These are phyloP conservation scores for Chionis minor DNA, from an alignment of 2,113 vertebrate genomes.

Conservation along the genomic window DNA sequence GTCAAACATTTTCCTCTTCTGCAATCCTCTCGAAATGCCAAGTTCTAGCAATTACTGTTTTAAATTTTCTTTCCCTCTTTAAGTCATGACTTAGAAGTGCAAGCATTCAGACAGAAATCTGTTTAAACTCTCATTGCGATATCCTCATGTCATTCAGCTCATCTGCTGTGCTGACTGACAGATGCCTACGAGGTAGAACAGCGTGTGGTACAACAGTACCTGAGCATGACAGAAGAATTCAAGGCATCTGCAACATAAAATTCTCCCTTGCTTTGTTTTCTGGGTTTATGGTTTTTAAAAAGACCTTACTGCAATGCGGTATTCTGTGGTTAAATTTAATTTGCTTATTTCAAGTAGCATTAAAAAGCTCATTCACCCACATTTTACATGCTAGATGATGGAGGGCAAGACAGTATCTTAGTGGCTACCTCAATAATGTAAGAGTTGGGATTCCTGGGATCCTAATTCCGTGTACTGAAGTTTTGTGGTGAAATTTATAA, in stretches of 20 bases:
- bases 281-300: neutral
- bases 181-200: neutral
- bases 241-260: neutral
- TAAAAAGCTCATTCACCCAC: neutral
- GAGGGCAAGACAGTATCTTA: neutral
- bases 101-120: neutral
- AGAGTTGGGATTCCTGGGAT: neutral
- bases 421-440: neutral
- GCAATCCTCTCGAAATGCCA: neutral
- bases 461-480: neutral
- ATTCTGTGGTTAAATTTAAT: neutral
- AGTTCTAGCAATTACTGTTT: neutral
- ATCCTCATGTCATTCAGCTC: neutral
- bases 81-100: neutral
- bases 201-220: neutral
- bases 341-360: neutral
- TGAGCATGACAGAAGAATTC: neutral
- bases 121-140: neutral
- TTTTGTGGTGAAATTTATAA: neutral
- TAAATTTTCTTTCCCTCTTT: neutral
- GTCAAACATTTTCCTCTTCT: neutral
- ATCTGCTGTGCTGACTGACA: neutral
- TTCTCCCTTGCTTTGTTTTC: neutral
- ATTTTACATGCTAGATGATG: neutral
- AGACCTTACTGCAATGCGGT: neutral